These are phyloP conservation scores for Megalurothrips usitatus DNA, from an alignment of 2,888 invertebrate species.

Conservation along the genomic window DNA sequence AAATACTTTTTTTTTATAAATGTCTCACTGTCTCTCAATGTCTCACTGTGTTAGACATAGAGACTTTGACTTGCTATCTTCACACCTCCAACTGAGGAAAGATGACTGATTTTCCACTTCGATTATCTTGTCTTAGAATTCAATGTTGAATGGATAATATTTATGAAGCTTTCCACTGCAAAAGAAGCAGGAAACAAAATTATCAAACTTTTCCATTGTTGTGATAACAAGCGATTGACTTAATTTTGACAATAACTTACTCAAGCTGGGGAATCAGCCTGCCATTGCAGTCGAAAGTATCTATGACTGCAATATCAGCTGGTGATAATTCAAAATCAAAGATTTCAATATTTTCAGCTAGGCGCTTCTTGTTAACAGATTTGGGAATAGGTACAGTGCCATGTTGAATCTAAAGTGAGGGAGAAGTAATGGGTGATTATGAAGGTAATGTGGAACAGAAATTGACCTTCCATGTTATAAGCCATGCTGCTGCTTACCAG, in stretches of 20 bases:
- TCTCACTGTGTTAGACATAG: no score
- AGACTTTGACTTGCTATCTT: no score
- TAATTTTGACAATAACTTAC: conserved; percentile 49
- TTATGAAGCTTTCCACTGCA: conserved; percentile 46
- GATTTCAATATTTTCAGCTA: conserved; percentile 66
- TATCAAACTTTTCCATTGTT: conserved; percentile 23
- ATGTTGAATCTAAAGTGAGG: conserved; percentile 56
- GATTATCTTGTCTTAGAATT: conserved; percentile 41
- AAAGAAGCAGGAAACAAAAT: conserved; percentile 33
- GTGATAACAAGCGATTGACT: conserved; percentile 28
- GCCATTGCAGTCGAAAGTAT: conserved; percentile 67
- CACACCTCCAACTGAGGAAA: no score
- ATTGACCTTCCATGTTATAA: not conserved
- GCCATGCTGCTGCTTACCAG: conserved; percentile 46
- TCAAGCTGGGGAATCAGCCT: conserved; percentile 59
- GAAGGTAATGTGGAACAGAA: not conserved
- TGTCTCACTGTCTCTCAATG: no score
- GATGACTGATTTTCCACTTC: no score
- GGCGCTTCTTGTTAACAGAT: conserved; percentile 67
- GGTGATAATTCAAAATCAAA: conserved; percentile 67
- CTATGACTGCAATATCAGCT: conserved; percentile 63
- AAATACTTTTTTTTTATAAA: no score
- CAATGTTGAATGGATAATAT: conserved; percentile 52
- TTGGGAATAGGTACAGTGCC: conserved; percentile 76
- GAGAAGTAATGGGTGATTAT: not conserved